phyloP scores from a whole-genome alignment of 2,113 vertebrate species.

The Australoheros scitulus region DNA sequence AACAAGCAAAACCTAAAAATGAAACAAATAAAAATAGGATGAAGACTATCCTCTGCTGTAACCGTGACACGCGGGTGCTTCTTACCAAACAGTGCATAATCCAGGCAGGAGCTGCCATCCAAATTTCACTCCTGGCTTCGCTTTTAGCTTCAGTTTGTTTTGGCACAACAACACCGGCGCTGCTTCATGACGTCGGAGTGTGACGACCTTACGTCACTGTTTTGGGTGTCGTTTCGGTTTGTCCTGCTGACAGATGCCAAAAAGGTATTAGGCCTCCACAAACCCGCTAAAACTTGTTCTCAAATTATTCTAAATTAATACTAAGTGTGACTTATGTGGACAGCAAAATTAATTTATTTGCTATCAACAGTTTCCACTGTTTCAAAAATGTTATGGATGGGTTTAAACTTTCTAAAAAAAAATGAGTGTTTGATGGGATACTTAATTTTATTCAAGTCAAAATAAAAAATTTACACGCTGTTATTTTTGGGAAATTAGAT shows the following conservation, averaged over 20 bases:
- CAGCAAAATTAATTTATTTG: neutral
- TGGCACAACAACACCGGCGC: conserved; percentile 35
- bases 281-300: neutral
- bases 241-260: no score
- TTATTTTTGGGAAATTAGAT: no score
- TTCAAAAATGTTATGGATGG: neutral
- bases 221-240: no score
- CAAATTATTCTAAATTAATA: neutral
- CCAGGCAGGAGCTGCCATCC: neutral
- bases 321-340: neutral
- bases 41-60: neutral
- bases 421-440: neutral
- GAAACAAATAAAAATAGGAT: neutral
- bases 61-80: neutral
- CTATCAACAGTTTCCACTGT: neutral
- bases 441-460: neutral
- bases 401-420: neutral
- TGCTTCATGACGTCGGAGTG: conserved; percentile 23
- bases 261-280: neutral
- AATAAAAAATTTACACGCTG: no score
- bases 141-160: conserved; percentile 21
- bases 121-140: conserved; percentile 8
- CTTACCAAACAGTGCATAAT: conserved; percentile 19
- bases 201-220: neutral
- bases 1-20: neutral